Base-by-base conservation (phyloP, 53 echinoderm and acorn worm genomes). In the Henricia sp. region DNA sequence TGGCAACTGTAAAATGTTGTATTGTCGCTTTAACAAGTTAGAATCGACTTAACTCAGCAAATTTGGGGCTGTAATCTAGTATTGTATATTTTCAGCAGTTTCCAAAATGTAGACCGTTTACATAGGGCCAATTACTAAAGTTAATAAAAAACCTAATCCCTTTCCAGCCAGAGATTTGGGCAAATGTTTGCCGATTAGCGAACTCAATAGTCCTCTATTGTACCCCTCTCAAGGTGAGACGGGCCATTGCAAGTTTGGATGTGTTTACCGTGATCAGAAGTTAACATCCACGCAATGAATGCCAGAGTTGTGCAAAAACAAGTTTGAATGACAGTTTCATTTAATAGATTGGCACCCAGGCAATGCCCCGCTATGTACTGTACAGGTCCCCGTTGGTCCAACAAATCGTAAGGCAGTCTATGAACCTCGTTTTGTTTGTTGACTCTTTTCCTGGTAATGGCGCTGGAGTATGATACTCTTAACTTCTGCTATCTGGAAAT, bases 261-360 rank as follows among this genome's bases (percentile, higher is more conserved):
- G 40, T 42, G 59, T 76, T 40, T 76, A 50, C 78, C 62, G 5
- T 43, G 30, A 62, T 78, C 62, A 63, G 78, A 43, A 78, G 63
- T 62, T 46, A 62, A 78, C 78, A 46, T 57, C 5, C 37, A 29
- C 33, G 40, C 28, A 63, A 63, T n/a, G 63, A 78, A 78, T 4
- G 26, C 46, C 2, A 32, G 44, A 60, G 78, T 60, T 60, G 63
- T 78, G 78, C 78, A 21, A 78, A 77, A 78, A 78, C 78, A 78
- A 78, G 29, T 78, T 78, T 78, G 78, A 78, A 29, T 78, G 78
- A 48, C 78, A 78, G 46, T 62, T 62, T 33, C 4, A 35, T 52
- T 36, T 53, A 51, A 17, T 72, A 11, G 37, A 72, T 13, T 1
- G 43, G 33, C 25, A 56, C n/a, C 32, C 3, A 3, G 21, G 19